Base-by-base conservation (phyloP, 2,888 invertebrate genomes). In the Smittia sp. region DNA sequence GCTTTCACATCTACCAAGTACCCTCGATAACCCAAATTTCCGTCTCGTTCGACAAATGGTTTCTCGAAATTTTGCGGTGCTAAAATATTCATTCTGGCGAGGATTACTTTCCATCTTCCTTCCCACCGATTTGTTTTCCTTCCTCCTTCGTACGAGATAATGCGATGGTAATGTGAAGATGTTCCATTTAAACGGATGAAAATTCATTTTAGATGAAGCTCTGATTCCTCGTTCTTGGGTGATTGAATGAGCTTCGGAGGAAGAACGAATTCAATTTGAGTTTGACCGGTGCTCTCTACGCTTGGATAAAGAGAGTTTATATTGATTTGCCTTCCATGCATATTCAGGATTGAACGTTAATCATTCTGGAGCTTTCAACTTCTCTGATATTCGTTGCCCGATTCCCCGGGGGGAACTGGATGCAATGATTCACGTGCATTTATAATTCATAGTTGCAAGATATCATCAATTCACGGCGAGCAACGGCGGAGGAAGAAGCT, bases 131-230 rank as follows among this genome's bases (percentile, higher is more conserved):
- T 46, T 46, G n/a, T 46, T 46, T 46, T 11, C 15, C n/a, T 46
- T 46, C 11, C 15, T 46, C n/a, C 46, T 11, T 46, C 15, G 15
- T n/a, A 15, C 46, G 46, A 46, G 46, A 46, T 46, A 46, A 46
- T 11, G 15, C 15, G n/a, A n/a, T 46, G 15, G 15, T 46, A 46
- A 46, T 46, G 46, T 15, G 46, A 46, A 15, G 15, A 46, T 46
- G n/a, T 46, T 15, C 46, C n/a, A n/a, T 46, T 46, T 46, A 15
- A 46, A 46, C 46, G 15, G 11, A 46, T 46, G 46, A 46, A 46
- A 46, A 46, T 46, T 46, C 46, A 46, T 46, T 46, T 46, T 11
- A 46, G 46, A 46, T 46, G 15, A 46, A 46, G 46, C 46, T 46
- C n/a, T n/a, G 46, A 46, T 46, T 46, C 15, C 3, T n/a, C 46